Base-by-base conservation (phyloP, 1,140 invertebrate species). In the Nephotettix cincticeps region DNA sequence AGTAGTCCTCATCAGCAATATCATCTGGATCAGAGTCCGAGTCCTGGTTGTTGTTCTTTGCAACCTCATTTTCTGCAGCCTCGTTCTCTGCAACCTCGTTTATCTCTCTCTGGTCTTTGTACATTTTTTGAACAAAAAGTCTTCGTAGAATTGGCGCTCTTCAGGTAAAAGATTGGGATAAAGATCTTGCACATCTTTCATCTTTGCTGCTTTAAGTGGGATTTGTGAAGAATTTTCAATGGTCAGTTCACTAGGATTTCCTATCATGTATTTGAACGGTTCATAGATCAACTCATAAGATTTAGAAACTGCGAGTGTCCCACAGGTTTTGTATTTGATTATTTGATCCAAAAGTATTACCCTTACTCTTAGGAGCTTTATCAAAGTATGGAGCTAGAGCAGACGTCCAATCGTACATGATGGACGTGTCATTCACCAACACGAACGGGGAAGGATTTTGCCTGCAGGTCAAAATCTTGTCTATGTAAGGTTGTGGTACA, bases 11-110 rank as follows among this genome's bases (percentile, higher is more conserved):
- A 66, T 66, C 64, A 32, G 64, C 64, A 66, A 66, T 66, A 66
- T 56, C 51, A 13, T 66, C 64, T 32, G 64, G 64, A 66, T 66
- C 64, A 19, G 64, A 66, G 1, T 32, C 64, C 32, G 64, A 66
- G 27, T 66, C 25, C 64, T 66, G 64, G 28, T 66, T 25, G 30
- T 66, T 66, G 30, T 32, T 66, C 3, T 66, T 36, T 66, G 27
- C 30, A 32, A 66, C 30, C 64, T 66, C 25, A 28, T 66, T 32
- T 36, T 32, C 25, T 29, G 64, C 27, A 36, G 17, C 3, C 64
- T 36, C 30, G 25, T 66, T 25, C 30, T 32, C 27, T 66, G 25
- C 64, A 66, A 36, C 64, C 1, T 66, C 6, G 30, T 66, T 32
- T 14, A 30, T 32, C 64, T 32, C 25, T 32, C n/a, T 19, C 9